Conservation (phyloP, 2,888 invertebrate genomes). For the Drosophila rellima region DNA sequence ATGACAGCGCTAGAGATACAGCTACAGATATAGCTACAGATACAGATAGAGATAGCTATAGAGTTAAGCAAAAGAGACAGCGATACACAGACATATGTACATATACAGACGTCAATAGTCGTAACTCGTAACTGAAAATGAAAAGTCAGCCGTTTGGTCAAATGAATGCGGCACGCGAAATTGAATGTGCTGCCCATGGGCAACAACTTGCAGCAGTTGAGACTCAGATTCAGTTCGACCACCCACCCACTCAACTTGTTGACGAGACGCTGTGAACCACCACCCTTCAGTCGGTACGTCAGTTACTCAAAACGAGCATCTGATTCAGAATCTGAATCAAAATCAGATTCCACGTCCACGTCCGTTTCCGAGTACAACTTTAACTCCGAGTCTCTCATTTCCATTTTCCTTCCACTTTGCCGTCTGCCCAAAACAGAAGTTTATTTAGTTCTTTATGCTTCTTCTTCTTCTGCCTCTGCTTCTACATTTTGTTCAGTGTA, state of each 20-base stretch:
- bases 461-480: not conserved
- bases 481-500: constrained; percentile 62
- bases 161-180: constrained; percentile 46
- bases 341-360: constrained; percentile 5
- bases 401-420: constrained; percentile 40
- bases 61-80: constrained; percentile 23
- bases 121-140: constrained; percentile 53
- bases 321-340: constrained; percentile 15
- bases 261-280: constrained; percentile 62
- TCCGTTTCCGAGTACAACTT: not conserved
- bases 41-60: constrained; percentile 15
- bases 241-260: constrained; percentile 61
- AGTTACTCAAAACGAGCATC: constrained; percentile 45
- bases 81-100: not conserved
- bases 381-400: constrained; percentile 28
- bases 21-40: constrained; percentile 1
- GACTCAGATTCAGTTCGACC: not conserved
- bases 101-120: constrained; percentile 50
- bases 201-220: not conserved
- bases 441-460: constrained; percentile 34
- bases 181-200: constrained; percentile 41
- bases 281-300: constrained; percentile 57
- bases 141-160: constrained; percentile 65
- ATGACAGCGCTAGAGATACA: constrained; percentile 18
- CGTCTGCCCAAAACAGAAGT: constrained; percentile 65